A percentile compares a stretch with the other conserved stretches of the same genome.
Evolutionary conservation across 2,113 vertebrate species (phyloP).

Genomic region (Microcebus lehilahytsara): DNA sequence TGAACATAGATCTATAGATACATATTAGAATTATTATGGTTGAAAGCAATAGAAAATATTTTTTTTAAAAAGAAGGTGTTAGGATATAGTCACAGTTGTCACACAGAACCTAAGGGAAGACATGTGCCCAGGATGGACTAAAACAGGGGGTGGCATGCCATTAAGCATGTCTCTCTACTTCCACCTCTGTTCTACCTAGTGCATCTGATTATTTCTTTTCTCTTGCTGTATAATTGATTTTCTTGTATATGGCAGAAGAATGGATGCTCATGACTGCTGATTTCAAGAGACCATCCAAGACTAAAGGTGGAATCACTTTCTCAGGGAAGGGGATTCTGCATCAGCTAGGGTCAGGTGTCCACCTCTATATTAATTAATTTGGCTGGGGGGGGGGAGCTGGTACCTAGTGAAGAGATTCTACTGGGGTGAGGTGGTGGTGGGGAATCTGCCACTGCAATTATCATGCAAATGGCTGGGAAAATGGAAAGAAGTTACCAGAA

Average conservation of each 20-base stretch:
- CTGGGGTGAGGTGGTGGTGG: background rate
- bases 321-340: background rate
- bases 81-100: background rate
- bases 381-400: rapidly evolving
- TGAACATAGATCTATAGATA: background rate
- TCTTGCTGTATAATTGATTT: background rate
- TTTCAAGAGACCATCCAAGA: background rate
- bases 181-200: background rate
- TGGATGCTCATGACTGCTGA: background rate
- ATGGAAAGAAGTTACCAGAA: background rate
- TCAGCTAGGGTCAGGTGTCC: background rate
- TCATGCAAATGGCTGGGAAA: background rate
- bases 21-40: background rate
- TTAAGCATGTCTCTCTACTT: background rate
- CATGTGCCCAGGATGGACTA: background rate
- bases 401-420: background rate
- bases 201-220: background rate
- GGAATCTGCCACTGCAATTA: background rate
- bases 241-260: background rate
- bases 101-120: background rate
- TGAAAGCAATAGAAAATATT: background rate
- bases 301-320: background rate
- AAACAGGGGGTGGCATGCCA: background rate
- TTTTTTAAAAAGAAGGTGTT: background rate
- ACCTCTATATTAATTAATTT: background rate